Evolutionary conservation across 2,888 invertebrate species (phyloP).

Genomic region (Idaea straminata): DNA sequence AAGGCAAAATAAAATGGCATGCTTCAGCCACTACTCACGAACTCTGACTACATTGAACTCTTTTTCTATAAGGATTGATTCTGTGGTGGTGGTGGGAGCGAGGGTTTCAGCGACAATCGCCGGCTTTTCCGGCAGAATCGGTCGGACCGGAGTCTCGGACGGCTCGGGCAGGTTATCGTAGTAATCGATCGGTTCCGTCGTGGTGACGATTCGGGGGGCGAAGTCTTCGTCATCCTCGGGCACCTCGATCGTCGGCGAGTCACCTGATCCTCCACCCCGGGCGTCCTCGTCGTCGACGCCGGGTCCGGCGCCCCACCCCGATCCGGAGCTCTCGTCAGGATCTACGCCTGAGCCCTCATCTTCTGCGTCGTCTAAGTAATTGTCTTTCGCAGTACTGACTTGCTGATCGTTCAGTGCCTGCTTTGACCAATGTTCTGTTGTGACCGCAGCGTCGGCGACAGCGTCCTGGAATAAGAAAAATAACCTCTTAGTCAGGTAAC

Average conservation of each 20-base stretch:
- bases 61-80: constrained; percentile 49
- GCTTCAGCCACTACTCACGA: constrained; percentile 79
- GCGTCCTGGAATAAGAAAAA: constrained; percentile 60
- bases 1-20: constrained; percentile 72
- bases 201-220: constrained; percentile 37
- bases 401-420: constrained; percentile 67
- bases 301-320: constrained; percentile 85
- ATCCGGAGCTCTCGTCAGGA: constrained; percentile 91
- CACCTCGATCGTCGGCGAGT: constrained; percentile 37
- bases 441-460: constrained; percentile 47
- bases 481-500: background rate
- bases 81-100: constrained; percentile 35
- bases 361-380: constrained; percentile 85
- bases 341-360: constrained; percentile 86
- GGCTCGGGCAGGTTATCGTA: constrained; percentile 27
- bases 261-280: constrained; percentile 67
- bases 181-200: constrained; percentile 28
- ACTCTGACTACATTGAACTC: constrained; percentile 59
- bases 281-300: constrained; percentile 89
- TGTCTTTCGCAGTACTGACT: constrained; percentile 78
- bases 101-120: constrained; percentile 30
- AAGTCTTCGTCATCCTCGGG: constrained; percentile 74
- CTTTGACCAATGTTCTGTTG: constrained; percentile 52
- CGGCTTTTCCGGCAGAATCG: constrained; percentile 22
- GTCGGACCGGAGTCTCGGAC: constrained; percentile 5